These are phyloP conservation scores for Recurvirostra avosetta DNA, from an alignment of 2,113 vertebrate genomes.

Conservation along the genomic window DNA sequence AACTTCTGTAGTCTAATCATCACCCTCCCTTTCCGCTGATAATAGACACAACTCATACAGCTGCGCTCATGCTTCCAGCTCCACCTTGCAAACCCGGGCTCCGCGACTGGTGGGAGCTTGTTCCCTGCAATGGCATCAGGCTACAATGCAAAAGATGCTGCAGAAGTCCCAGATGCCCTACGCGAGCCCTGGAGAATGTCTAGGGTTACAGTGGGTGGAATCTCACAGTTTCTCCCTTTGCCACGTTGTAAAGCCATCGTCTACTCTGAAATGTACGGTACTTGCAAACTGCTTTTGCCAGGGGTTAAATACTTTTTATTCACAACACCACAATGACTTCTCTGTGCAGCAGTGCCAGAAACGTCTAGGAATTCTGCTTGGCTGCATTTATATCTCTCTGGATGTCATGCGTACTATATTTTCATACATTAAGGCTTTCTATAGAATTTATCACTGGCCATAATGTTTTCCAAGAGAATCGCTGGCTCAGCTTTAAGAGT, in stretches of 20 bases:
- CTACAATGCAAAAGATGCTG: background rate
- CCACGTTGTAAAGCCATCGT: background rate
- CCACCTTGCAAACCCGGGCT: background rate
- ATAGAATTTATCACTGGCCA: background rate
- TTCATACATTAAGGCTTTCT: conserved; percentile 4
- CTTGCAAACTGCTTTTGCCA: background rate
- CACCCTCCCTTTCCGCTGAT: background rate
- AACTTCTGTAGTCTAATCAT: background rate
- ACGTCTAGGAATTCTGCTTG: background rate
- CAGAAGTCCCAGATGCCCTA: background rate
- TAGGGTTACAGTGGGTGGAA: background rate
- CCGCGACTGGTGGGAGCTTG: background rate
- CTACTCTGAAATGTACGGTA: background rate
- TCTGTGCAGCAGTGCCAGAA: background rate
- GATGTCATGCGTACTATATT: background rate
- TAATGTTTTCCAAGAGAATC: conserved; percentile 61
- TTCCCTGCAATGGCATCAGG: background rate
- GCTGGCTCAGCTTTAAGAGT: conserved; percentile 26
- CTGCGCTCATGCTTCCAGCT: background rate
- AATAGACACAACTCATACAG: background rate
- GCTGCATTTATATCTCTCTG: background rate
- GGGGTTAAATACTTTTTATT: conserved; percentile 4
- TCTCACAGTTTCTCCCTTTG: background rate
- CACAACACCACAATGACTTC: background rate
- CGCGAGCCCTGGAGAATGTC: background rate